Base-by-base conservation (phyloP, 35 echinoderm and acorn worm species). In the Anneissia japonica region DNA sequence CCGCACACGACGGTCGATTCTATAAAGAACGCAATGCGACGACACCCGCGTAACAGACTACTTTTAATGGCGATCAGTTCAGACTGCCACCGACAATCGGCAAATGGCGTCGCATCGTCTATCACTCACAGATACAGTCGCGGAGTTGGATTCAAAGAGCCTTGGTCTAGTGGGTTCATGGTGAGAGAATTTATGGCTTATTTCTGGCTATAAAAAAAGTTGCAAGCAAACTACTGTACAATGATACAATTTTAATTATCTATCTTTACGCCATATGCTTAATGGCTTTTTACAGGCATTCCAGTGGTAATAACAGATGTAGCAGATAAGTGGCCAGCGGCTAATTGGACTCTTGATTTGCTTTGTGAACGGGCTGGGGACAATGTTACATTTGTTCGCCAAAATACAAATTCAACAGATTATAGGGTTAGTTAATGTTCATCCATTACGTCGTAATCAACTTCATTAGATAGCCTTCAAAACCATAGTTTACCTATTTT, bases 241-340 rank as follows among this genome's bases (percentile, higher is more conserved):
- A 79, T 14, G 32, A 13, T 79, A 13, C 13, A 14, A 21, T 79
- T 79, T 79, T 79, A 21, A 13, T 13, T 13, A 16, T 17, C 32
- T 19, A 32, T 33, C 14, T 79, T 21, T 33, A 32, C 32, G n/a
- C 32, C 32, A 32, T 79, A 34, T n/a, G n/a, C 19, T 79, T 34
- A 35, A 26, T 39, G 1, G 29, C 76, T 74, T 17, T 41, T 39
- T 16, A 23, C 55, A 91, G 90, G 79, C 36, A 37, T 34, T 16
- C 90, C 90, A 36, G 84, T 91, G 21, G 80, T 91, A 13, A 91
- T 91, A 31, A 91, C 84, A 2, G 84, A 91, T 83, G 90, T 91
- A 30, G 90, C 90, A 13, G 39, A 81, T 74, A 75, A 51, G 36
- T 91, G 90, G 90, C 90, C 84, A 72, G 84, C 90, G 21, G 74